These are phyloP conservation scores for Austrofundulus limnaeus DNA, from an alignment of 2,113 vertebrate species.

Conservation along the genomic window DNA sequence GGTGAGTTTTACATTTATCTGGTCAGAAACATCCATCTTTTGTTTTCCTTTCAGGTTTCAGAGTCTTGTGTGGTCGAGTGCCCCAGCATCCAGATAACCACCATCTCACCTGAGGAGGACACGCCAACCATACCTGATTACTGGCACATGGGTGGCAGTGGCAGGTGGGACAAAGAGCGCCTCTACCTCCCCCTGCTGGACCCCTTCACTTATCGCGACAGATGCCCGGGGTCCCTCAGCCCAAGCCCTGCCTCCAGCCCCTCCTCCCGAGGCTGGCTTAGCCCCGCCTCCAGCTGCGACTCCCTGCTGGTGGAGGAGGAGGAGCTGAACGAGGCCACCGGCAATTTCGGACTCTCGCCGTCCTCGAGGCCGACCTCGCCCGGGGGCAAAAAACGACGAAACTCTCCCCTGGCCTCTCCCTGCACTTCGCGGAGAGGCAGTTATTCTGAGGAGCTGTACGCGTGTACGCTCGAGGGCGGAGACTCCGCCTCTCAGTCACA, in stretches of 20 bases:
- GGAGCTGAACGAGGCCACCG: conserved; percentile 84
- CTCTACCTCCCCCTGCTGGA: conserved; percentile 86
- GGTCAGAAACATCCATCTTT: neutral
- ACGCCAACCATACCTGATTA: conserved; percentile 63
- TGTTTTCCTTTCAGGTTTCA: conserved; percentile 65
- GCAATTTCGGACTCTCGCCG: conserved; percentile 83
- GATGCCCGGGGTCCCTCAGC: conserved; percentile 83
- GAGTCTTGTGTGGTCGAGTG: conserved; percentile 87
- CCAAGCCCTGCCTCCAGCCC: conserved; percentile 90
- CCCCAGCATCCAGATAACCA: conserved; percentile 93
- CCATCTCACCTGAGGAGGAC: conserved; percentile 86
- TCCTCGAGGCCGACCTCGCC: conserved; percentile 86
- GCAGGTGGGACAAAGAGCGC: conserved; percentile 83
- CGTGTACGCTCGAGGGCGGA: conserved; percentile 62
- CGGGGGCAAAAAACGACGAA: conserved; percentile 87
- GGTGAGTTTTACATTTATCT: too few species aligned
- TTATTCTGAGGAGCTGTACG: conserved; percentile 83
- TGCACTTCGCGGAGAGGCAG: conserved; percentile 85
- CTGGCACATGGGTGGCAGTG: conserved; percentile 79
- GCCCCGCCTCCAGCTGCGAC: conserved; percentile 87
- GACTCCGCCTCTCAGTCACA: conserved; percentile 67
- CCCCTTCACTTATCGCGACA: conserved; percentile 86
- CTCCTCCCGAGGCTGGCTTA: conserved; percentile 88
- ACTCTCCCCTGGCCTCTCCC: conserved; percentile 80
- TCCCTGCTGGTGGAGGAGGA: conserved; percentile 89